Evolutionary conservation across 1,140 invertebrate species (phyloP), one percentile per base, ranked within the genome.

Genomic region (Dinothrombium tinctorium): DNA sequence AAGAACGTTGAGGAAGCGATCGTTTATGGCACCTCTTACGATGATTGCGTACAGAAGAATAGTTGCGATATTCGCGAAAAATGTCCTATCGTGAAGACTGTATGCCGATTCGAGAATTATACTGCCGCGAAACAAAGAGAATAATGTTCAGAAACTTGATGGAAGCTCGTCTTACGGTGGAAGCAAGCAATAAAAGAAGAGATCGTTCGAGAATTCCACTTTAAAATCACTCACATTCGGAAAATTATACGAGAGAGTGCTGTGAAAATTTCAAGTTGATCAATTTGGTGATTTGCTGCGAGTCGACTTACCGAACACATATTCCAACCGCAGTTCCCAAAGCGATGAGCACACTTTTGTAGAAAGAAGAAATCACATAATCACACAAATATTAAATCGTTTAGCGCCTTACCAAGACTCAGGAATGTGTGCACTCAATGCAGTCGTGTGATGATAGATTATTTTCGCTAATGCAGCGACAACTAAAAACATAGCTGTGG

Each of bases 61-160:
- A 7, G 67, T 66, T 15, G 65, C 65, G 24, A 71, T 43, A 51
- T 71, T 72, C 43, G 67, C 61, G 37, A 62, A 59, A 45, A 71
- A 72, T 21, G 65, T 59, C 43, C 59, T 49, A 51, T 71, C 67
- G 48, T 72, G 66, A 1, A 71, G 55, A 23, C 66, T 69, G 52
- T 67, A 72, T 0, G 69, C 61, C 2, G 69, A 61, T 48, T 71
- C 69, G 22, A 71, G 50, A 44, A 71, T 69, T 35, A 71, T 69
- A 41, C 59, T 64, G 49, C 24, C n/a, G n/a, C n/a, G n/a, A n/a
- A n/a, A n/a, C n/a, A n/a, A n/a, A n/a, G n/a, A n/a, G n/a, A n/a
- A n/a, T n/a, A n/a, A n/a, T n/a, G n/a, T n/a, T n/a, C n/a, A n/a
- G n/a, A n/a, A n/a, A n/a, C n/a, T n/a, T n/a, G n/a, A n/a, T n/a